Base-by-base conservation (phyloP, 2,113 vertebrate species). In the Alosa alosa region DNA sequence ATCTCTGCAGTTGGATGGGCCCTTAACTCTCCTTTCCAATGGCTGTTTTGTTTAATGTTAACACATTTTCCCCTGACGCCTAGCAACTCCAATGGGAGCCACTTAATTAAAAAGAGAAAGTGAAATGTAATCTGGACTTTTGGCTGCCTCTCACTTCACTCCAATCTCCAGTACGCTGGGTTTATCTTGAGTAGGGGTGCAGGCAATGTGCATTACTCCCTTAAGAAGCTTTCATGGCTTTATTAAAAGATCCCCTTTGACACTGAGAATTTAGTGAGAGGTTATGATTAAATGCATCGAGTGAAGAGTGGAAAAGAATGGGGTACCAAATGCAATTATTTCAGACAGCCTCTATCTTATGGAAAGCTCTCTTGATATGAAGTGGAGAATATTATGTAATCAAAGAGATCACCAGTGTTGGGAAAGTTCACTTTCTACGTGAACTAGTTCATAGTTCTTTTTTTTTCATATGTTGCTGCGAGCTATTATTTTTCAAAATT, bases 1-100 rank as follows among this genome's bases (percentile, higher is more conserved):
- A 41, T 78, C 72, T 15, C 72, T 15, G 72, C 72, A 36, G 31
- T 36, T 39, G 72, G 72, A 78, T 36, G 4, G 72, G 72, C 36
- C 50, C 72, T 5, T 78, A 78, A 47, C 49, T 83, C n/a, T 6
- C n/a, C 36, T 36, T 55, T 83, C 82, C 25, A 18, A 52, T n/a
- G 13, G 47, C 47, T n/a, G 17, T 46, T 36, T 49, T 83, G 75
- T 81, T 78, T 78, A 78, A 78, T 78, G 72, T 78, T 78, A 78
- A 78, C 72, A 78, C 72, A 18, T 82, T 82, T 86, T 17, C 82
- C 60, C 47, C 55, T 39, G 64, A 31, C 44, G 44, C 84, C 82
- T 86, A 84, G 85, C 78, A 44, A 86, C 57, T 81, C 20, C 44
- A 78, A 9, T 52, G 68, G 41, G 82, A 83, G 44, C n/a, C 25